Conservation (phyloP, 1,140 invertebrate species). For the Aricia agestis region DNA sequence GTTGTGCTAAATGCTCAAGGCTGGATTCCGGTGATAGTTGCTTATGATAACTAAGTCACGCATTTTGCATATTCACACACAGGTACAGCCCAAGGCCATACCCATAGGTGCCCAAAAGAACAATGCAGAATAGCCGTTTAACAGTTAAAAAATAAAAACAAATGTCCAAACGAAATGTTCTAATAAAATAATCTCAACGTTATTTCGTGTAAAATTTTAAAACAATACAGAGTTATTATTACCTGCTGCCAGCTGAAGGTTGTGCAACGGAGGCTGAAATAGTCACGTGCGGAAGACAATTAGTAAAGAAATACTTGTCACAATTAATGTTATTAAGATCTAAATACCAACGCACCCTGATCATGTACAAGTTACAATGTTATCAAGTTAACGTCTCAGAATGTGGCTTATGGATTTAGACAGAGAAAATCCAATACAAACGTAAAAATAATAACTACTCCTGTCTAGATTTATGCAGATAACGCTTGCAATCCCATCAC, state of each 20-base stretch:
- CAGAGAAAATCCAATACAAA: neutral
- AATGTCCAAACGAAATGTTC: neutral
- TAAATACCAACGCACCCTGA: neutral
- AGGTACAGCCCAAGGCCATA: neutral
- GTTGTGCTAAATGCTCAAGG: neutral
- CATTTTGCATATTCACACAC: neutral
- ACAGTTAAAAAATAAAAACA: neutral
- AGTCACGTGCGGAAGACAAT: slow-evolving; percentile 7
- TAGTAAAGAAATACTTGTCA: neutral
- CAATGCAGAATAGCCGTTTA: neutral
- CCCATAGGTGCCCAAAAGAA: neutral
- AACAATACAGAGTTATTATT: neutral
- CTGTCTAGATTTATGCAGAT: neutral
- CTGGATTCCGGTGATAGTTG: neutral
- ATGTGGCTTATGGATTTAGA: too few species aligned
- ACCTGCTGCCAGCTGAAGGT: neutral
- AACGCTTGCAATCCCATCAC: neutral
- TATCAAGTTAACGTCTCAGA: too few species aligned
- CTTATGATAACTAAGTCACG: neutral
- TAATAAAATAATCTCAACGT: neutral
- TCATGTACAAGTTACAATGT: neutral
- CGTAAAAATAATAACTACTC: neutral
- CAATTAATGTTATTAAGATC: neutral
- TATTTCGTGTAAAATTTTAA: neutral
- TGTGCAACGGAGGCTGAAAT: slow-evolving; percentile 11